Conservation (phyloP, 1,140 invertebrate species). For the Meloidogyne floridensis region DNA sequence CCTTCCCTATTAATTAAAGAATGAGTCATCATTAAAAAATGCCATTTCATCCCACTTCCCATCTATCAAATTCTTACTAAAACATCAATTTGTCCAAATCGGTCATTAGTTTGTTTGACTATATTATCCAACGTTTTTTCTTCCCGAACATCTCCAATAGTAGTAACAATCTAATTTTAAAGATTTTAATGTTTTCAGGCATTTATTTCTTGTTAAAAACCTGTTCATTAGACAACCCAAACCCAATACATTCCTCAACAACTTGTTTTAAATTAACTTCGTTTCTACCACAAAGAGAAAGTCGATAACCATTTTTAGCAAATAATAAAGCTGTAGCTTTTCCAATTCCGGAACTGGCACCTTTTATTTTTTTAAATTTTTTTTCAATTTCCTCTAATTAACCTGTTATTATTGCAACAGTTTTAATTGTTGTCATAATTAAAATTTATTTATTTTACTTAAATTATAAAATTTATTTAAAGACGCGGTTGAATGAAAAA, state of each 20-base stretch:
- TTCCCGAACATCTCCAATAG: constrained; percentile 58
- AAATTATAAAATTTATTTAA: too few relatives aligned
- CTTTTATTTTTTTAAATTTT: constrained; percentile 61
- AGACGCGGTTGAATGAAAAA: too few relatives aligned
- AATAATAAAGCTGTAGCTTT: constrained; percentile 73
- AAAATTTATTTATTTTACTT: background rate
- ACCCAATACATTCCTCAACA: constrained; percentile 71
- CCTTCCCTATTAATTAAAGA: too few relatives aligned
- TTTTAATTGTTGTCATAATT: background rate
- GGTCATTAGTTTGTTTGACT: constrained; percentile 42
- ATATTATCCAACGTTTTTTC: constrained; percentile 38
- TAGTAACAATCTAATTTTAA: constrained; percentile 55
- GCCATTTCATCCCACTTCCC: background rate
- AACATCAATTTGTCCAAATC: constrained; percentile 45
- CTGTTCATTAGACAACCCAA: constrained; percentile 45
- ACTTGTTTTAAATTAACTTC: constrained; percentile 73
- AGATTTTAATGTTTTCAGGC: background rate
- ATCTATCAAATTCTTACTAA: constrained; percentile 20
- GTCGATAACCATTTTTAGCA: constrained; percentile 74
- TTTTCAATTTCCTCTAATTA: background rate
- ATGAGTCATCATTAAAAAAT: background rate
- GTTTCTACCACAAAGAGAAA: constrained; percentile 79
- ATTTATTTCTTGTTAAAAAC: background rate
- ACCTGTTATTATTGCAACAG: background rate
- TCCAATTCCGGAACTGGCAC: constrained; percentile 80